Conservation (phyloP, 2,797 vertebrate species). For the Sebastes oblongus region DNA sequence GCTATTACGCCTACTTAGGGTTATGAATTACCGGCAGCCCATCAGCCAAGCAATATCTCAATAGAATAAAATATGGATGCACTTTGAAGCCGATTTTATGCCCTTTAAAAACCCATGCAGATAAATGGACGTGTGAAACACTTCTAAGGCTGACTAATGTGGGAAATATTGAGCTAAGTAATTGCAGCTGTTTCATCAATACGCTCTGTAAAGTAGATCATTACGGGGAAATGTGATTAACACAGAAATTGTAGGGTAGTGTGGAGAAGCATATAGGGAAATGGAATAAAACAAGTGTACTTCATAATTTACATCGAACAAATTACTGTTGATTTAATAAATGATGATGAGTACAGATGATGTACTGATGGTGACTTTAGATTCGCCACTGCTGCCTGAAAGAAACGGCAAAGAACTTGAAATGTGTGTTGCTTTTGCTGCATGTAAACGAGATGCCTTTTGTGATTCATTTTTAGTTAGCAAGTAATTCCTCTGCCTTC, state of each 20-base stretch:
- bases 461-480: not conserved
- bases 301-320: slow-evolving; percentile 44
- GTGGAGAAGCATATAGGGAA: slow-evolving; percentile 29
- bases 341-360: slow-evolving; percentile 11
- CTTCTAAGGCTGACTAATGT: slow-evolving; percentile 80
- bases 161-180: slow-evolving; percentile 83
- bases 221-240: slow-evolving; percentile 77
- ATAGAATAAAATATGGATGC: slow-evolving; percentile 82
- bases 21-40: slow-evolving; percentile 80
- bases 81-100: slow-evolving; percentile 71
- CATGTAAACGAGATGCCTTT: not conserved
- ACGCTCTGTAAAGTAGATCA: slow-evolving; percentile 75
- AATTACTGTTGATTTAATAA: slow-evolving; percentile 39
- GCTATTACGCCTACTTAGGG: slow-evolving; percentile 76
- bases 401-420: not conserved
- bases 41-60: slow-evolving; percentile 75
- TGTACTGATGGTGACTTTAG: not conserved
- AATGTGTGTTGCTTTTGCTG: not conserved
- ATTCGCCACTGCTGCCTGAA: not conserved
- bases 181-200: slow-evolving; percentile 80
- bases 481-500: not conserved
- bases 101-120: slow-evolving; percentile 72
- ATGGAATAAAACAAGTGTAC: slow-evolving; percentile 46
- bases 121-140: slow-evolving; percentile 77
- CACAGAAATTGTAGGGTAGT: slow-evolving; percentile 57